Base-by-base conservation (phyloP, 2,888 invertebrate genomes). In the Leucoma salicis region DNA sequence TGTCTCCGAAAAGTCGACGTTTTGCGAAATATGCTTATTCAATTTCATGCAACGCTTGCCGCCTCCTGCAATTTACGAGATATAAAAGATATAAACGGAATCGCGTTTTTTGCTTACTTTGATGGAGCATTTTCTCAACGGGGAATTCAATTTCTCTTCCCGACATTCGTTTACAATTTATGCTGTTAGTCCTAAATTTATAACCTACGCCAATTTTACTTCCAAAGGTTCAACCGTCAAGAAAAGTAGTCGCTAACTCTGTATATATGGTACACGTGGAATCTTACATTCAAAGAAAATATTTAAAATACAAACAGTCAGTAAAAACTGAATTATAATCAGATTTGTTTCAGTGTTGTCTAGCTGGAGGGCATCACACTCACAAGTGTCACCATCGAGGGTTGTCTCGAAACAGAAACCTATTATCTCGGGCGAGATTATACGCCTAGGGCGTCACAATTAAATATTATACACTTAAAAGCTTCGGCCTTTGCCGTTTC, bases 391-490 rank as follows among this genome's bases (percentile, higher is more conserved):
- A 79, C 80, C 75, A 68, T 71, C 63, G 86, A 84, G 89, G 87
- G 89, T 84, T 87, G 84, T 82, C 74, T 78, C 87, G 80, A 83
- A 87, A 88, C 85, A 88, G 90, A 90, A 90, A 90, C 89, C 90
- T 90, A 90, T 90, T 90, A 90, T 90, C 90, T 82, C 82, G 80
- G 89, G 90, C 81, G 89, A 88, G 90, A 90, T 90, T 90, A 90
- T 90, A 78, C 90, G 89, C 90, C 90, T 85, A 87, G 88, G 90
- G 90, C 90, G 86, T 88, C 80, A 90, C 90, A 90, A 90, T 90
- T 90, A 89, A 89, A 89, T 89, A 89, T 89, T 89, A 89, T 89
- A 89, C 89, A 89, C 87, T 89, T 89, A 89, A 89, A 89, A 89
- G 90, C 90, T 87, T 87, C 89, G 89, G 84, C 87, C 87, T 89